Evolutionary conservation across 2,888 invertebrate genomes (phyloP), one percentile per base, ranked within the genome.

Genomic region (Anthophora plumipes): DNA sequence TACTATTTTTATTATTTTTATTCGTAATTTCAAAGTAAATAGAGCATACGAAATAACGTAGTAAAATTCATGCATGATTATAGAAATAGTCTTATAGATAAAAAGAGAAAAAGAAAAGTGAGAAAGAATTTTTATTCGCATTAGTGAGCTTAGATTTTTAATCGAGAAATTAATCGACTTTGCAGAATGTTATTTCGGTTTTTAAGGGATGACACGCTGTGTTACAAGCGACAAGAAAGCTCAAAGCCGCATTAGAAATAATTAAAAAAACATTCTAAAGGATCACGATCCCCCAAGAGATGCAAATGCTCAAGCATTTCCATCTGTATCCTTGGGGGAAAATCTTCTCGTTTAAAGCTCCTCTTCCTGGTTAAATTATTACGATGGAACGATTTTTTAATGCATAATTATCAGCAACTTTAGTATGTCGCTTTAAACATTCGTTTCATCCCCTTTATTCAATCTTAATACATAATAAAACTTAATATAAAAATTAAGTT

Each of bases 321-420:
- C 76, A 76, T 70, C 54, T 41, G 46, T 60, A 43, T 60, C 46
- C 79, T 48, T 70, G 22, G 37, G 64, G 70, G 76, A 17, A n/a
- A 50, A 50, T 73, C 31, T 37, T 22, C 50, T 37, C 57, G 25
- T 17, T 77, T 50, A 63, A 59, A 68, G 61, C 37, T 43, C 50
- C 73, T 50, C 46, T 4, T 46, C 46, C 48, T 20, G 17, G 11
- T 46, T 60, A 11, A 66, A 25, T 55, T 60, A 55, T 17, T n/a
- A 50, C 31, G 20, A 20, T 12, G 73, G 41, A 57, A 50, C 61
- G 67, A 73, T 68, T 77, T 77, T 61, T 50, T 55, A 68, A 31
- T 67, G 22, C 22, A 73, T 68, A 73, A 73, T 77, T 77, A 77
- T 77, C 67, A 67, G 5, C 64, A 64, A 68, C 73, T 73, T 61